A percentile compares a stretch with the other conserved stretches of the same genome.
Conservation (phyloP, 92 coral and sea anemone species). For the Paragorgia papillata region DNA sequence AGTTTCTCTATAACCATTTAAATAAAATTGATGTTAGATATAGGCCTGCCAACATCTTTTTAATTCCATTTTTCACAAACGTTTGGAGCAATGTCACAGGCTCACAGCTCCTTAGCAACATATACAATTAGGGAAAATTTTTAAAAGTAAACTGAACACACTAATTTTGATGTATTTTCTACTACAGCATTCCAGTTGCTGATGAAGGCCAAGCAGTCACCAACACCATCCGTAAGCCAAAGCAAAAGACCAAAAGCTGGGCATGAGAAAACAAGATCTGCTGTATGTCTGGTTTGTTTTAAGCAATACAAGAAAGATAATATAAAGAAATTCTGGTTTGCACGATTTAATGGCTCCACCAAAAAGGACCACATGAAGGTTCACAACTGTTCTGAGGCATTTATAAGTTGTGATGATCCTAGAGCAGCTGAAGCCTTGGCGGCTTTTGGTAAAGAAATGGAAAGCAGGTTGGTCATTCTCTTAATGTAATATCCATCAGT, state of each 20-base stretch:
- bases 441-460: too few relatives aligned
- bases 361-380: constrained; percentile 12
- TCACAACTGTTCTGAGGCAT: constrained; percentile 15
- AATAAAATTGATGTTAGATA: too few relatives aligned
- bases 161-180: neutral
- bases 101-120: too few relatives aligned
- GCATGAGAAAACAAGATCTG: constrained; percentile 34
- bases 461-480: too few relatives aligned
- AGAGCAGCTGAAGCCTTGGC: constrained; percentile 34
- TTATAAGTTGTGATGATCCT: constrained; percentile 28
- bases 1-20: too few relatives aligned
- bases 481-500: too few relatives aligned
- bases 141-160: too few relatives aligned
- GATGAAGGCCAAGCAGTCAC: constrained; percentile 20
- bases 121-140: too few relatives aligned
- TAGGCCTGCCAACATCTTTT: too few relatives aligned
- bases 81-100: too few relatives aligned
- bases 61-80: too few relatives aligned
- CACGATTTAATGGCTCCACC: constrained; percentile 18
- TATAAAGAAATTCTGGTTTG: constrained; percentile 21
- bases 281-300: constrained; percentile 36
- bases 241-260: constrained; percentile 23
- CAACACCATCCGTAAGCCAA: neutral
- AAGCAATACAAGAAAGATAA: constrained; percentile 18
- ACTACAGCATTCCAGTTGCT: constrained; percentile 23